Evolutionary conservation across 2,888 invertebrate genomes (phyloP).

Genomic region (Schrankia costaestrigalis): DNA sequence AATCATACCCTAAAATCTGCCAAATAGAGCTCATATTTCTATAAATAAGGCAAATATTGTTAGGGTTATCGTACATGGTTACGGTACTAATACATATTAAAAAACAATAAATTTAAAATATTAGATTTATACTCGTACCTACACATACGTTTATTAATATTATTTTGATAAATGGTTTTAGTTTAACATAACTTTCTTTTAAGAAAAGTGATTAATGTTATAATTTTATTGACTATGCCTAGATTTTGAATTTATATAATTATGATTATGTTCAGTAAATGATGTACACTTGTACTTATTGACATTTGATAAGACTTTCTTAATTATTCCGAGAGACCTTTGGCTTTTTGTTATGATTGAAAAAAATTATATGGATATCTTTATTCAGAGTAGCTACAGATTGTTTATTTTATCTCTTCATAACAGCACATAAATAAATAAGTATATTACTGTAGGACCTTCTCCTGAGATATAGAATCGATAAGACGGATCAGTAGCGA

Average conservation of each 20-base stretch:
- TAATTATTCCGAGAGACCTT: too few species aligned
- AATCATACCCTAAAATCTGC: slow-evolving; percentile 14
- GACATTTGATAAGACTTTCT: too few species aligned
- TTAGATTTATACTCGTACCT: slow-evolving; percentile 24
- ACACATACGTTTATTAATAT: slow-evolving; percentile 18
- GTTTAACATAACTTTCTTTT: slow-evolving; percentile 11
- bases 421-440: too few species aligned
- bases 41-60: background rate
- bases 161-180: slow-evolving; percentile 3
- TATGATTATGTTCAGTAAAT: too few species aligned
- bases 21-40: slow-evolving; percentile 21
- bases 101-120: slow-evolving; percentile 24
- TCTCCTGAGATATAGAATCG: too few species aligned
- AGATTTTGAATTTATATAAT: slow-evolving; percentile 1
- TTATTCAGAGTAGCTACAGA: too few species aligned
- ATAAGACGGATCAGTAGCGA: too few species aligned
- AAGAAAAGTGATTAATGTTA: slow-evolving; percentile 8
- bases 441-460: too few species aligned
- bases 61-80: slow-evolving; percentile 22
- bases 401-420: too few species aligned
- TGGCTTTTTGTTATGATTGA: too few species aligned
- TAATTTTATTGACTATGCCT: slow-evolving; percentile 11
- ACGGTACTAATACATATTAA: slow-evolving; percentile 25
- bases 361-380: too few species aligned
- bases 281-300: too few species aligned